These are phyloP conservation scores for Phytoseiulus persimilis DNA, from an alignment of 2,888 invertebrate genomes.

Conservation along the genomic window DNA sequence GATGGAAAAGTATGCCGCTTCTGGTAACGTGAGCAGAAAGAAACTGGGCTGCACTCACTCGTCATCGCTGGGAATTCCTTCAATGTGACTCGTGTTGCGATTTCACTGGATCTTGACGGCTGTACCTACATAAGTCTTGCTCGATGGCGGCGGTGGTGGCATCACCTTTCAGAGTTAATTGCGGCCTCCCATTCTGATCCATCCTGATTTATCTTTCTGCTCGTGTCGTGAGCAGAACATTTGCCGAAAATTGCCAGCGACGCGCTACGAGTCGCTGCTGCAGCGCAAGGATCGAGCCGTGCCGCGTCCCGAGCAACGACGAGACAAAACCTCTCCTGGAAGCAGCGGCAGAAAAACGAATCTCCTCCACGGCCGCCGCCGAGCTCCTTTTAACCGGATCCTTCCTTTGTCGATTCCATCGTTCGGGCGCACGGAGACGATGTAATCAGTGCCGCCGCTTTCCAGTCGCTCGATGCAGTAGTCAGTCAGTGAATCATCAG, in stretches of 20 bases:
- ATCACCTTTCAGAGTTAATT: slow-evolving; percentile 5
- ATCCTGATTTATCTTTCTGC: not conserved
- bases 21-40: too few species aligned
- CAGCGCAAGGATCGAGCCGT: not conserved
- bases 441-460: not conserved
- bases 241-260: not conserved
- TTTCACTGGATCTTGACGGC: not conserved
- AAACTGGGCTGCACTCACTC: too few species aligned
- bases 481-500: not conserved
- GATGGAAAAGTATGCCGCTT: too few species aligned
- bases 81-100: not conserved
- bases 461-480: not conserved
- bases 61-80: not conserved
- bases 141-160: not conserved
- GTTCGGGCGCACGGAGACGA: not conserved
- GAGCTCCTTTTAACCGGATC: not conserved
- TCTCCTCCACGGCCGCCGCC: not conserved
- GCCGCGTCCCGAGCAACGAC: not conserved
- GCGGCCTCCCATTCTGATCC: slow-evolving; percentile 5
- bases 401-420: not conserved
- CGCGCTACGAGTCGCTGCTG: not conserved
- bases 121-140: not conserved
- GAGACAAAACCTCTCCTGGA: not conserved
- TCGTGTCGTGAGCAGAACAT: slow-evolving; percentile 5
- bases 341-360: not conserved